Evolutionary conservation across 2,888 invertebrate species (phyloP).

Genomic region (Ophion ventricosus): DNA sequence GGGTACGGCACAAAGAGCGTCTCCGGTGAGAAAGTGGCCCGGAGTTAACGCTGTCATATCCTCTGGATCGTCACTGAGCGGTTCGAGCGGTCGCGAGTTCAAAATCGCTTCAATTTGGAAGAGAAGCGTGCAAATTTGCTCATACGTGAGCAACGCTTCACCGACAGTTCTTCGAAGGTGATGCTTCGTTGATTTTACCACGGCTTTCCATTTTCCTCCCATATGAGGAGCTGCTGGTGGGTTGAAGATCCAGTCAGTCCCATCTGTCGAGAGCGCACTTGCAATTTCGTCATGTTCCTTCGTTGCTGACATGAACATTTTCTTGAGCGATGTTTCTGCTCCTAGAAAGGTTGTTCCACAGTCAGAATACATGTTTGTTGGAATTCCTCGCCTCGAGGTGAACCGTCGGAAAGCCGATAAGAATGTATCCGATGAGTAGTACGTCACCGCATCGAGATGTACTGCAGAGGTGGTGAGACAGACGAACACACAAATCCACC

Average conservation of each 20-base stretch:
- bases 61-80: constrained; percentile 66
- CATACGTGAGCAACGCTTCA: constrained; percentile 65
- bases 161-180: constrained; percentile 66
- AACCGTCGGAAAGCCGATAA: constrained; percentile 23
- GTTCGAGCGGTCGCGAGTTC: constrained; percentile 71
- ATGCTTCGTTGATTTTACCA: constrained; percentile 71
- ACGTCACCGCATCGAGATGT: constrained; percentile 56
- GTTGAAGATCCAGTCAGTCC: constrained; percentile 71
- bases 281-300: constrained; percentile 11
- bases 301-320: constrained; percentile 7
- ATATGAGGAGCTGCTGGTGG: constrained; percentile 72
- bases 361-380: constrained; percentile 16
- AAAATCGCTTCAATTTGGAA: constrained; percentile 70
- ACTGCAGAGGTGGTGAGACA: constrained; percentile 70
- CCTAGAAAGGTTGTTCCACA: constrained; percentile 42
- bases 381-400: constrained; percentile 22
- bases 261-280: constrained; percentile 24
- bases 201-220: constrained; percentile 74
- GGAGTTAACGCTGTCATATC: constrained; percentile 71
- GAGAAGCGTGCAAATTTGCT: constrained; percentile 71
- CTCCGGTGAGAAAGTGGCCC: constrained; percentile 75
- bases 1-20: constrained; percentile 65
- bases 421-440: constrained; percentile 32
- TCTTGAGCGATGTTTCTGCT: constrained; percentile 4
- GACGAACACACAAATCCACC: constrained; percentile 67